Conservation (phyloP, 2,888 invertebrate genomes). For the Eupelmus urozonus region DNA sequence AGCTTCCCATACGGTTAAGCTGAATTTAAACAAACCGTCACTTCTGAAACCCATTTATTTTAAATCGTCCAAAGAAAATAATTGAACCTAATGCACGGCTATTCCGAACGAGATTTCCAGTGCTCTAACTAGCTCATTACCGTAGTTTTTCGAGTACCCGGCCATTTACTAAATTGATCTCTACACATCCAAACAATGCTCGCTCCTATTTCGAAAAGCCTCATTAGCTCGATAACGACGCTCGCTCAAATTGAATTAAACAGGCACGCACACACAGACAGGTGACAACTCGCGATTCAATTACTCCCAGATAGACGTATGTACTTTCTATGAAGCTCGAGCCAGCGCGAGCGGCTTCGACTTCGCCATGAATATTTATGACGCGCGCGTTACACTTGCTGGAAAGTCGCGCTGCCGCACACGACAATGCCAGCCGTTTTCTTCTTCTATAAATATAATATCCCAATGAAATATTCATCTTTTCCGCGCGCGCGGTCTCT, state of each 20-base stretch:
- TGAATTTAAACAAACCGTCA: no score
- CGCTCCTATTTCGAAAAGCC: not conserved
- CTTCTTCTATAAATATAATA: not conserved
- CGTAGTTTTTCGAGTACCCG: no score
- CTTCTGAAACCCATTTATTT: no score
- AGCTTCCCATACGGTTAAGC: no score
- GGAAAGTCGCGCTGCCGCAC: conserved; percentile 15
- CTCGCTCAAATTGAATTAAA: conserved; percentile 6
- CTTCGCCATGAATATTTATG: conserved; percentile 44
- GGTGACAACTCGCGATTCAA: conserved; percentile 27
- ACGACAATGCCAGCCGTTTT: conserved; percentile 10
- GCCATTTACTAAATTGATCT: not conserved
- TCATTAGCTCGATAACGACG: not conserved
- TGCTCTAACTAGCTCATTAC: no score
- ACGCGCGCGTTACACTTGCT: conserved; percentile 9
- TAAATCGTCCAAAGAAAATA: no score
- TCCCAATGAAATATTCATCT: conserved; percentile 22
- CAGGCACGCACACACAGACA: not conserved
- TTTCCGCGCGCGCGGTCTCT: not conserved
- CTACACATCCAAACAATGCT: not conserved
- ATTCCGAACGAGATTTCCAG: no score
- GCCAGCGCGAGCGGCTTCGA: not conserved
- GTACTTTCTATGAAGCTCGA: conserved; percentile 14
- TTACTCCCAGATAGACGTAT: not conserved
- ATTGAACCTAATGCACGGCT: no score